Conservation (phyloP, 2,888 invertebrate species). For the Cephus pulcher region DNA sequence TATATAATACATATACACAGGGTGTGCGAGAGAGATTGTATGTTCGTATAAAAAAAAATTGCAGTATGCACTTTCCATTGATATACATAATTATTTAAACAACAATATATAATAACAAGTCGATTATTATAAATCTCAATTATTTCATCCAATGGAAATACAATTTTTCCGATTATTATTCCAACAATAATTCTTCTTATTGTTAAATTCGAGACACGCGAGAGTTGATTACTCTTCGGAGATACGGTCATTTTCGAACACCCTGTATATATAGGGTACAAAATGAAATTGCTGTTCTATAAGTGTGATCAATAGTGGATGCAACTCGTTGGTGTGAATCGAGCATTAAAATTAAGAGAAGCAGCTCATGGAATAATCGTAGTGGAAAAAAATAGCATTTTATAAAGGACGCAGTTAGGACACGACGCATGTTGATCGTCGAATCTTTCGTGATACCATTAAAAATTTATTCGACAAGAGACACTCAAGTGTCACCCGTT, state of each 20-base stretch:
- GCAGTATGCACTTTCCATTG: not conserved
- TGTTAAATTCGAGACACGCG: too few species aligned
- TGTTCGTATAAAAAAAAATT: not conserved
- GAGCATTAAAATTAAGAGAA: not conserved
- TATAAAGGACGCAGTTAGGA: not conserved
- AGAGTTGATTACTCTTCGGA: not conserved
- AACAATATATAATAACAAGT: not conserved
- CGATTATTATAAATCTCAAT: not conserved
- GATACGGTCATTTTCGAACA: not conserved
- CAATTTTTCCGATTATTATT: not conserved
- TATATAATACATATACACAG: not conserved
- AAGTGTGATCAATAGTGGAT: not conserved
- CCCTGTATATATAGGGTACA: not conserved
- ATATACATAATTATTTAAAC: not conserved
- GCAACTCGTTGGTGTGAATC: not conserved
- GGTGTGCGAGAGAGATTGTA: not conserved
- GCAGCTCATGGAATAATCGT: not conserved
- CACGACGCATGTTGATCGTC: not conserved
- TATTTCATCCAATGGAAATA: not conserved
- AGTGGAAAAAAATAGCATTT: not conserved
- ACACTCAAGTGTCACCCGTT: not conserved
- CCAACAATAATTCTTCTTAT: not conserved
- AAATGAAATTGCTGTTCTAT: not conserved
- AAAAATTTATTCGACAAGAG: not conserved
- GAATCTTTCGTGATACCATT: not conserved